Conservation (phyloP, 1,140 invertebrate genomes). For the Drosophila sucinea region DNA sequence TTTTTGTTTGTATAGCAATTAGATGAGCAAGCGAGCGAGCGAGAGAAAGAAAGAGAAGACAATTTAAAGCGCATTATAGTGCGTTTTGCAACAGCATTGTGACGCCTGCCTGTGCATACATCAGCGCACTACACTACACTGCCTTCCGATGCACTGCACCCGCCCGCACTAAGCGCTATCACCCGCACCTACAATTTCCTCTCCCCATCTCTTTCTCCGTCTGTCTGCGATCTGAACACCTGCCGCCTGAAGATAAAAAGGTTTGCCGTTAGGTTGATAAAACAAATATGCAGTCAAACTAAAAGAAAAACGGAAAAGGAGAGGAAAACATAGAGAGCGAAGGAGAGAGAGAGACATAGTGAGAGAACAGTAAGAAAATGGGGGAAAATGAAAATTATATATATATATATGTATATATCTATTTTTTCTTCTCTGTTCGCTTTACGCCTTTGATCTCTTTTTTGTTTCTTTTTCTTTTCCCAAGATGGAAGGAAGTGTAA, state of each 20-base stretch:
- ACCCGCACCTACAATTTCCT: not conserved
- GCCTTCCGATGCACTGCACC: not conserved
- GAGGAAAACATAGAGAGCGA: not conserved
- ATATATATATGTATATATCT: not conserved
- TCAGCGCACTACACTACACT: constrained; percentile 24
- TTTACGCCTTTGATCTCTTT: constrained; percentile 42
- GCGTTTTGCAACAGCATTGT: constrained; percentile 73
- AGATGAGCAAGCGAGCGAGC: constrained; percentile 64
- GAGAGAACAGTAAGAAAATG: constrained; percentile 53
- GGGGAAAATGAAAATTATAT: constrained; percentile 75
- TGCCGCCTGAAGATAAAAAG: constrained; percentile 41
- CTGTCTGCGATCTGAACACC: constrained; percentile 34
- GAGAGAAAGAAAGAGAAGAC: constrained; percentile 35
- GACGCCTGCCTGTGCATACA: constrained; percentile 29
- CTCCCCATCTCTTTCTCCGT: not conserved
- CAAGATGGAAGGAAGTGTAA: constrained; percentile 70
- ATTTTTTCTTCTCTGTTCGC: constrained; percentile 46
- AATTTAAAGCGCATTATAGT: constrained; percentile 80
- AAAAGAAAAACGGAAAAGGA: constrained; percentile 18
- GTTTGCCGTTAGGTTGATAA: constrained; percentile 66
- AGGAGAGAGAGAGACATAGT: constrained; percentile 33
- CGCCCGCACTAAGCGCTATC: constrained; percentile 25
- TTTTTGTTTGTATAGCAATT: constrained; percentile 76
- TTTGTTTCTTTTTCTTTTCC: constrained; percentile 30
- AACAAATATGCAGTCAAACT: constrained; percentile 56